These are phyloP conservation scores for Helicoverpa assulta DNA, from an alignment of 2,888 invertebrate species.

Conservation along the genomic window DNA sequence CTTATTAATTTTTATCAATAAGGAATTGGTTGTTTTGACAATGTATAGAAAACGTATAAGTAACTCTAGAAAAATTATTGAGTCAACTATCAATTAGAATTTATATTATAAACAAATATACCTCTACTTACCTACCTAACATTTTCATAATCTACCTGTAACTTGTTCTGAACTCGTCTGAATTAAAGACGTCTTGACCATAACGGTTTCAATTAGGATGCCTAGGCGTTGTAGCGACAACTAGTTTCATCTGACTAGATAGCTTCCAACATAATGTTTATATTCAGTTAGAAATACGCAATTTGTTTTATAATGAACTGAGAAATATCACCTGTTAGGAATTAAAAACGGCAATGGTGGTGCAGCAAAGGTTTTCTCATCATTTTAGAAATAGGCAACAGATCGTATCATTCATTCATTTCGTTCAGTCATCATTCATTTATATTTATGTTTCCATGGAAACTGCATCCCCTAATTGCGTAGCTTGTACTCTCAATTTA, in stretches of 20 bases:
- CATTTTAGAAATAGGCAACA: neutral
- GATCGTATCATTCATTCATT: neutral
- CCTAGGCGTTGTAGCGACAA: conserved; percentile 26
- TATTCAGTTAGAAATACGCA: conserved; percentile 33
- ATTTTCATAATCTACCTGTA: conserved; percentile 15
- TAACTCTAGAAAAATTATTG: too few relatives aligned
- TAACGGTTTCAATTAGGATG: conserved; percentile 43
- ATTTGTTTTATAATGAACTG: conserved; percentile 45
- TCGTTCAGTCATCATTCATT: neutral
- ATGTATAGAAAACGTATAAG: too few relatives aligned
- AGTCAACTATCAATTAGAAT: too few relatives aligned
- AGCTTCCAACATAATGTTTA: conserved; percentile 31
- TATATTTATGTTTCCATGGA: neutral
- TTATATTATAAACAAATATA: too few relatives aligned
- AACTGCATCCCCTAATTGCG: neutral
- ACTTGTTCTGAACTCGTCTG: conserved; percentile 12
- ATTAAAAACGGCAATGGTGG: conserved; percentile 4
- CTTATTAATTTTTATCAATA: too few relatives aligned
- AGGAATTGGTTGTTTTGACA: too few relatives aligned
- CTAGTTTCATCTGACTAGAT: conserved; percentile 21
- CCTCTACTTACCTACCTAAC: too few relatives aligned
- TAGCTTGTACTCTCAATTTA: too few relatives aligned
- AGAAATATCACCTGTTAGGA: conserved; percentile 23
- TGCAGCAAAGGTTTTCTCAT: neutral
- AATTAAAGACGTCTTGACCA: conserved; percentile 27